A percentile compares a stretch with the other conserved stretches of the same genome.
These are phyloP conservation scores for Myotis findleyi DNA, from an alignment of 2,797 vertebrate species.

Conservation along the genomic window DNA sequence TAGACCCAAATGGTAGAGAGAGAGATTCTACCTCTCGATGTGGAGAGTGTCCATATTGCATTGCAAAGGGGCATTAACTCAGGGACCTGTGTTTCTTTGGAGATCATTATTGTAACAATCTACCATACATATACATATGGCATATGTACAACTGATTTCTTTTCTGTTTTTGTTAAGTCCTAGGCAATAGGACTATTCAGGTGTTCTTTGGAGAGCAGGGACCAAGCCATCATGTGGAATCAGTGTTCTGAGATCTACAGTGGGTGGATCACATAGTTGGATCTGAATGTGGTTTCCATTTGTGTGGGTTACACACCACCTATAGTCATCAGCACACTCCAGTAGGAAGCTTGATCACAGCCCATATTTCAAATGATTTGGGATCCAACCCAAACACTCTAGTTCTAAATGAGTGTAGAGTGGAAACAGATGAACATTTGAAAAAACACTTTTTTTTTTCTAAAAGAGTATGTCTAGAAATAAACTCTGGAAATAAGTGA, in stretches of 20 bases:
- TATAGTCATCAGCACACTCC: slow-evolving; percentile 10
- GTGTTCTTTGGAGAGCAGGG: not conserved
- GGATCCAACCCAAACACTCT: slow-evolving; percentile 56
- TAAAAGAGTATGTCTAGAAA: slow-evolving; percentile 64
- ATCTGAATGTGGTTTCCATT: slow-evolving; percentile 30
- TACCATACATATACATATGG: not conserved
- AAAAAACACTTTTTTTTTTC: slow-evolving; percentile 42
- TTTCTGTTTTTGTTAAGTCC: slow-evolving; percentile 2
- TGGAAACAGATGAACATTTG: slow-evolving; percentile 67
- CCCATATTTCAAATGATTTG: slow-evolving; percentile 17
- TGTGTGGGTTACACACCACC: slow-evolving; percentile 24
- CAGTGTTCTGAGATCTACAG: not conserved
- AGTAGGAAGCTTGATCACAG: slow-evolving; percentile 45
- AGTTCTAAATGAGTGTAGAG: slow-evolving; percentile 59
- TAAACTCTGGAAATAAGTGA: slow-evolving; percentile 54
- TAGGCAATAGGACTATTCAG: not conserved
- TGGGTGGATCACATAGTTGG: not conserved
- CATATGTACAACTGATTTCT: not conserved
- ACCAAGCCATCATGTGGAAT: not conserved
- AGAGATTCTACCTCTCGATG: not conserved
- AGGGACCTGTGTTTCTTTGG: not conserved
- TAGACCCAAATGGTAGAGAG: not conserved
- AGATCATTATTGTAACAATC: not conserved
- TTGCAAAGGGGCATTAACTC: not conserved
- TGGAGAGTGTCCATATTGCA: not conserved